These are phyloP conservation scores for Glossosoma conforme DNA, from an alignment of 1,140 invertebrate genomes.

Conservation along the genomic window DNA sequence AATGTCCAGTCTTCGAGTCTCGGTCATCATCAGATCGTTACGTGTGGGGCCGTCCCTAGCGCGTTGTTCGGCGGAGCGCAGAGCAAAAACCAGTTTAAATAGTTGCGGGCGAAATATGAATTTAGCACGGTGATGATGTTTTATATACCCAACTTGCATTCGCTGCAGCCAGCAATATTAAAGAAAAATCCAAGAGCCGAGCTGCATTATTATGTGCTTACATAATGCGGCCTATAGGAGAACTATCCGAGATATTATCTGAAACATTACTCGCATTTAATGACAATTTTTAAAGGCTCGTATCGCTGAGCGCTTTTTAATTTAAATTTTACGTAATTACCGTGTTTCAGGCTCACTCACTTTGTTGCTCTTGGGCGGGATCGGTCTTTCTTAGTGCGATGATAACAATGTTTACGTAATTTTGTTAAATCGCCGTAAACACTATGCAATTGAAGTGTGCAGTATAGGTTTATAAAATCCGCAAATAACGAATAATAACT, in stretches of 20 bases:
- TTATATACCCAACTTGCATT: conserved; percentile 5
- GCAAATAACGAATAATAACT: too few species aligned
- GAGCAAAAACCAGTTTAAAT: conserved; percentile 30
- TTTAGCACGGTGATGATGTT: conserved; percentile 28
- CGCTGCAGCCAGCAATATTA: not conserved
- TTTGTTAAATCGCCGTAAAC: too few species aligned
- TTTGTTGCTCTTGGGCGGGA: too few species aligned
- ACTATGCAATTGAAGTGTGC: too few species aligned
- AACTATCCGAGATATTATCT: conserved; percentile 1
- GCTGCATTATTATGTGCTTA: not conserved
- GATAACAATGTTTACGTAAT: too few species aligned
- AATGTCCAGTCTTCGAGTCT: too few species aligned
- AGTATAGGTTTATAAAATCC: too few species aligned
- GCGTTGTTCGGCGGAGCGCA: not conserved
- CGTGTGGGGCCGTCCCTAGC: not conserved
- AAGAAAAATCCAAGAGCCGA: too few species aligned
- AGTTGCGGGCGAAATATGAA: conserved; percentile 32
- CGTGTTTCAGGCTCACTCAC: not conserved
- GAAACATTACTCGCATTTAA: not conserved
- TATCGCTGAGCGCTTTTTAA: not conserved
- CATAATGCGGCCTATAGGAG: not conserved
- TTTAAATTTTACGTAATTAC: not conserved
- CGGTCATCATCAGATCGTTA: too few species aligned
- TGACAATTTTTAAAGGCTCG: conserved; percentile 1
- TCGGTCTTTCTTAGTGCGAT: too few species aligned